Percentiles rank a stretch among this genome's conserved stretches.
phyloP scores from a whole-genome alignment of 1,140 invertebrate species.

The Microplitis demolitor region DNA sequence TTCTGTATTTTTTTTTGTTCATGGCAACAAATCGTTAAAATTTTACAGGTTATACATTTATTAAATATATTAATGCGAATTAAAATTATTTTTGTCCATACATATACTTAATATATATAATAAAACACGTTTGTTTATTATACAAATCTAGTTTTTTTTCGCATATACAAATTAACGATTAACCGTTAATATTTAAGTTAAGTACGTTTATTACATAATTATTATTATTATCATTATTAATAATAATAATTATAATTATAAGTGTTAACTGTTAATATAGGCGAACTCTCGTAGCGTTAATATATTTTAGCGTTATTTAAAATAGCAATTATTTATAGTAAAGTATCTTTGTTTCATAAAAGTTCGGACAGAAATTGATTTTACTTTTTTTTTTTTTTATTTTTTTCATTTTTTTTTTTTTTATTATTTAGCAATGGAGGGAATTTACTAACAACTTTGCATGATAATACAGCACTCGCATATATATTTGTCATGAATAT shows the following conservation, averaged over 20 bases:
- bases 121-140: slow-evolving; percentile 47
- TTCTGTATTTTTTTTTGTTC: slow-evolving; percentile 13
- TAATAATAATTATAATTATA: slow-evolving; percentile 3
- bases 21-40: slow-evolving; percentile 40
- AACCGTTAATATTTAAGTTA: slow-evolving; percentile 16
- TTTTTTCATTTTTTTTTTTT: slow-evolving; percentile 12
- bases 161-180: neutral
- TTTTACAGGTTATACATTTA: slow-evolving; percentile 36
- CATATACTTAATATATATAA: slow-evolving; percentile 43
- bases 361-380: slow-evolving; percentile 53
- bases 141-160: slow-evolving; percentile 48
- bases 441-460: slow-evolving; percentile 58
- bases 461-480: slow-evolving; percentile 49
- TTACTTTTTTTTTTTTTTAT: slow-evolving; percentile 38
- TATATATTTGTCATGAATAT: slow-evolving; percentile 20
- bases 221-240: neutral
- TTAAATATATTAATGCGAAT: slow-evolving; percentile 25
- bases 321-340: slow-evolving; percentile 29
- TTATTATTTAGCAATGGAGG: slow-evolving; percentile 53
- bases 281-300: slow-evolving; percentile 41
- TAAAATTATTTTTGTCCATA: slow-evolving; percentile 48
- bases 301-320: slow-evolving; percentile 42
- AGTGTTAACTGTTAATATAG: neutral
- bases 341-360: slow-evolving; percentile 15
- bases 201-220: neutral